A percentile compares a stretch with the other conserved stretches of the same genome.
These are phyloP conservation scores for Podiceps cristatus DNA, from an alignment of 2,113 vertebrate species.

Conservation along the genomic window DNA sequence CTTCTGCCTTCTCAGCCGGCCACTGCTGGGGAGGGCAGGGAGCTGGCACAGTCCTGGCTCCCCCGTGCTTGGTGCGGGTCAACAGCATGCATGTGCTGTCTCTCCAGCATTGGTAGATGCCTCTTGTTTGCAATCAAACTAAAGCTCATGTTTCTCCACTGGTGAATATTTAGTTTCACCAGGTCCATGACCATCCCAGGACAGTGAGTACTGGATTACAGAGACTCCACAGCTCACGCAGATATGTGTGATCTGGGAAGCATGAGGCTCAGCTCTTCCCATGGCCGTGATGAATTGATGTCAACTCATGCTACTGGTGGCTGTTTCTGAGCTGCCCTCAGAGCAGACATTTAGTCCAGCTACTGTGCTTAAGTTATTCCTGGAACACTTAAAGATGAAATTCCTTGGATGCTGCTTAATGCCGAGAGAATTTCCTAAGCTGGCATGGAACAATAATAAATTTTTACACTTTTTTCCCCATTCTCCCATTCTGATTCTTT, in stretches of 20 bases:
- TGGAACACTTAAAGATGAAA: neutral
- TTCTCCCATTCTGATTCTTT: neutral
- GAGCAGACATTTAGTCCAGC: neutral
- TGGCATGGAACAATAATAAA: neutral
- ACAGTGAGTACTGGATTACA: neutral
- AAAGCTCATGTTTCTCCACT: neutral
- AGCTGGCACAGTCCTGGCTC: neutral
- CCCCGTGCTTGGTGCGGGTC: neutral
- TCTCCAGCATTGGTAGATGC: neutral
- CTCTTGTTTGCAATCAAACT: neutral
- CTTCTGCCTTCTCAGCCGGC: neutral
- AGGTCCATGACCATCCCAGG: neutral
- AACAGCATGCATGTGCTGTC: neutral
- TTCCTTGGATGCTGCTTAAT: neutral
- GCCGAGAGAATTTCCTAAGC: neutral
- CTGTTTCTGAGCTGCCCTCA: neutral
- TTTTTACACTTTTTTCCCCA: neutral
- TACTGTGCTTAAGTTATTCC: neutral
- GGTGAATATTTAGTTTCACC: neutral
- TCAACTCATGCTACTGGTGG: neutral
- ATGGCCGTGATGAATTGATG: neutral
- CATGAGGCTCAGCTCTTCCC: neutral
- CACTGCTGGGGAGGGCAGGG: neutral
- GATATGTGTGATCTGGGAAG: neutral
- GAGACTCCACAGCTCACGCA: neutral